A percentile compares a stretch with the other conserved stretches of the same genome.
phyloP scores from a whole-genome alignment of 2,113 vertebrate species.

The Eublepharis macularius region DNA sequence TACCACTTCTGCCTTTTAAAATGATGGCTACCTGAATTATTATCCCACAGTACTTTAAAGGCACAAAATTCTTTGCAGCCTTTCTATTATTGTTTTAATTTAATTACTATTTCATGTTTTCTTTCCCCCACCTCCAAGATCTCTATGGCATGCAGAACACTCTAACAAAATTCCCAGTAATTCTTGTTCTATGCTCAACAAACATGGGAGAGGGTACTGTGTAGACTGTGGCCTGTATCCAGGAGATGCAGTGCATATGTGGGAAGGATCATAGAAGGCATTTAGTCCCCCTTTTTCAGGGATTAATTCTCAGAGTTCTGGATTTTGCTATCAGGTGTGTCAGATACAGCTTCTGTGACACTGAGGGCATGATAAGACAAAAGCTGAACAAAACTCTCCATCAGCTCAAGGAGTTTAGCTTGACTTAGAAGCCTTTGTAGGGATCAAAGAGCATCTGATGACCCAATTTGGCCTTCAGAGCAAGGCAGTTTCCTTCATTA shows the following conservation, averaged over 20 bases:
- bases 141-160: background rate
- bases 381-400: background rate
- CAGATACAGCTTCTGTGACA: background rate
- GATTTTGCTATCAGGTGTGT: background rate
- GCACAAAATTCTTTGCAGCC: background rate
- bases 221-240: background rate
- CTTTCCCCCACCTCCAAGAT: too few relatives aligned
- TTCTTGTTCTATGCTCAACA: background rate
- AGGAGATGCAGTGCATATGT: background rate
- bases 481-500: background rate
- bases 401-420: background rate
- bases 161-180: background rate
- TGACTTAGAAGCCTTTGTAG: background rate
- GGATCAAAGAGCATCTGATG: background rate
- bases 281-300: fast-evolving
- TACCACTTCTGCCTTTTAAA: background rate
- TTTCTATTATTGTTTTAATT: background rate
- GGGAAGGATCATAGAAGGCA: background rate
- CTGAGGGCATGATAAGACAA: background rate
- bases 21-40: background rate
- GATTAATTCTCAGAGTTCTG: background rate
- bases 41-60: background rate
- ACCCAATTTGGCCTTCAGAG: background rate
- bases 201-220: background rate
- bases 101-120: background rate